Percentiles rank a stretch among this genome's conserved stretches.
These are phyloP conservation scores for Semotilus atromaculatus DNA, from an alignment of 2,797 vertebrate genomes.

Conservation along the genomic window DNA sequence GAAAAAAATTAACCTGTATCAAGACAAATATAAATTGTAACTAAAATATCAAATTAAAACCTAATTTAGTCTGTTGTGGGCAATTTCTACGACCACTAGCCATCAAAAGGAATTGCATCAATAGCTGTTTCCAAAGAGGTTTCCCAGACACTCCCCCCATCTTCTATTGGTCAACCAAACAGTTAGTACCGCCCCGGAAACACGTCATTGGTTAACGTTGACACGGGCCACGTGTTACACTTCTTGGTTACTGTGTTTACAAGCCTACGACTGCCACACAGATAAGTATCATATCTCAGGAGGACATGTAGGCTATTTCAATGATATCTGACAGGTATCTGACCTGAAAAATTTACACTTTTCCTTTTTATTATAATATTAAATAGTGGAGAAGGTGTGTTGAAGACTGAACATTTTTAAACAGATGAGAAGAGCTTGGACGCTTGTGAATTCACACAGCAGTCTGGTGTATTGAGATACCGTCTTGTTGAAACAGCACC, in stretches of 20 bases:
- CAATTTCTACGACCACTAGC: background rate
- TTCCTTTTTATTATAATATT: background rate
- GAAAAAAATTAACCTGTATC: background rate
- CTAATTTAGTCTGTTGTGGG: background rate
- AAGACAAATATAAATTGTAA: background rate
- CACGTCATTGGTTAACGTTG: background rate
- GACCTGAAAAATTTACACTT: background rate
- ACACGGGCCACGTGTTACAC: accelerated
- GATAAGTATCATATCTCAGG: background rate
- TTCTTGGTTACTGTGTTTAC: background rate
- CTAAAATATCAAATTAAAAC: too few species aligned
- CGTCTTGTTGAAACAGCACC: slow-evolving; percentile 32
- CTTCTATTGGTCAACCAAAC: background rate
- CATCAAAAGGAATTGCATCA: background rate
- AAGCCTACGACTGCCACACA: background rate
- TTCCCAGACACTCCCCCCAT: background rate
- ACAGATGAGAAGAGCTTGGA: background rate
- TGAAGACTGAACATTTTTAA: background rate
- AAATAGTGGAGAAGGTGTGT: background rate
- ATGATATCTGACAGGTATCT: background rate
- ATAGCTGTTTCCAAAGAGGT: background rate
- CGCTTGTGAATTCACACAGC: background rate
- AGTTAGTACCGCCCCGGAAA: background rate
- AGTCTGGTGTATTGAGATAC: too few species aligned
- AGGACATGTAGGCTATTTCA: background rate